Evolutionary conservation across 2,888 invertebrate species (phyloP).

Genomic region (Thymelicus acteon): DNA sequence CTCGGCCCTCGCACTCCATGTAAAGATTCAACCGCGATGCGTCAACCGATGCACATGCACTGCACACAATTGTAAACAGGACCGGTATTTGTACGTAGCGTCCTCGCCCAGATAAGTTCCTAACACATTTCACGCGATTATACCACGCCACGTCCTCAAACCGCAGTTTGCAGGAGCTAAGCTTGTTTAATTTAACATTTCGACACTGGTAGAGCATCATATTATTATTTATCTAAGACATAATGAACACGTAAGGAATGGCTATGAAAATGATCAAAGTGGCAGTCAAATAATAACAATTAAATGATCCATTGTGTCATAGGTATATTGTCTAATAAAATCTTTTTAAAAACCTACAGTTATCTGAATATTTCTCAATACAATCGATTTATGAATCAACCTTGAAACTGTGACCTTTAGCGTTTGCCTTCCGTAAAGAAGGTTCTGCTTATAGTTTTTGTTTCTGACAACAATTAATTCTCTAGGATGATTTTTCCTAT

Average conservation of each 20-base stretch:
- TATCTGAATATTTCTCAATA: constrained; percentile 6
- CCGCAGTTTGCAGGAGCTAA: constrained; percentile 35
- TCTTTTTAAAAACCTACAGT: constrained; percentile 1
- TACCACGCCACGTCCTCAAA: constrained; percentile 53
- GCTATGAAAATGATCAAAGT: neutral
- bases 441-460: constrained; percentile 23
- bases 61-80: constrained; percentile 56
- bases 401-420: constrained; percentile 64
- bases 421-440: constrained; percentile 33
- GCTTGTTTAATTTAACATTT: neutral
- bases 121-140: constrained; percentile 44
- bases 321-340: neutral
- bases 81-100: constrained; percentile 46
- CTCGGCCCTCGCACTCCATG: constrained; percentile 70
- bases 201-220: neutral
- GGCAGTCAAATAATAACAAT: neutral
- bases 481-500: neutral
- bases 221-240: neutral
- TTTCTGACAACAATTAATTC: constrained; percentile 14
- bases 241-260: no score
- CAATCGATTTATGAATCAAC: constrained; percentile 44
- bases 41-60: constrained; percentile 80
- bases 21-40: constrained; percentile 82
- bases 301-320: neutral
- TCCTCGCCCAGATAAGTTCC: constrained; percentile 46